Base-by-base conservation (phyloP, 2,113 vertebrate genomes). In the Platichthys stellatus region DNA sequence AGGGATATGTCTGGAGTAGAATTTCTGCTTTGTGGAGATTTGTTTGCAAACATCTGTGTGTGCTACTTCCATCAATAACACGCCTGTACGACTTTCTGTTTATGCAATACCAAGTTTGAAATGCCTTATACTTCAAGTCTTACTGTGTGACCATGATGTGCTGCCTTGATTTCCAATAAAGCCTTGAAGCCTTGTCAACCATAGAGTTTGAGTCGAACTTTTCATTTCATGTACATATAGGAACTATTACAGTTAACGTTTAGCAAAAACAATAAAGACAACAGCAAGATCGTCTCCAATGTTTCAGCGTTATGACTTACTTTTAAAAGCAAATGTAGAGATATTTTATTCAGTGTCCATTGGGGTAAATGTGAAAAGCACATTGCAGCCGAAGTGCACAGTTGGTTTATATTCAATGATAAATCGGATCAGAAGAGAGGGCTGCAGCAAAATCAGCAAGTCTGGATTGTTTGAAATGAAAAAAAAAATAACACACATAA, bases 161-260 rank as follows among this genome's bases (percentile, higher is more conserved):
- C 69, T 90, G 86, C 75, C 86, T 31, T 86, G 28, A 87, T 65
- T 64, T 71, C 49, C 57, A 94, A 94, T 94, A 94, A 94, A 94
- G 81, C 86, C 77, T 83, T 86, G 69, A 89, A 80, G 83, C 62
- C 81, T 85, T 76, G 72, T 86, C 58, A 81, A 89, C 45, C 45
- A 17, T 5, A 62, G 8, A 80, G 51, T 26, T 69, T 15, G 13
- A 43, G 64, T 56, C 23, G 21, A 31, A 57, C 15, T 67, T 84
- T 82, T 87, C 26, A 66, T 88, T 83, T 72, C 53, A 35, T 38
- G 63, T n/a, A 57, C 11, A 23, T 56, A 77, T 63, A 78, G 54
- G 35, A 59, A n/a, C 24, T 40, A 23, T 24, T 13, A 43, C 56
- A 66, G 54, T 71, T n/a, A 67, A 12, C 23, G 23, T 63, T 83